These are phyloP conservation scores for Lochmaea capreae DNA, from an alignment of 2,888 invertebrate genomes.

Conservation along the genomic window DNA sequence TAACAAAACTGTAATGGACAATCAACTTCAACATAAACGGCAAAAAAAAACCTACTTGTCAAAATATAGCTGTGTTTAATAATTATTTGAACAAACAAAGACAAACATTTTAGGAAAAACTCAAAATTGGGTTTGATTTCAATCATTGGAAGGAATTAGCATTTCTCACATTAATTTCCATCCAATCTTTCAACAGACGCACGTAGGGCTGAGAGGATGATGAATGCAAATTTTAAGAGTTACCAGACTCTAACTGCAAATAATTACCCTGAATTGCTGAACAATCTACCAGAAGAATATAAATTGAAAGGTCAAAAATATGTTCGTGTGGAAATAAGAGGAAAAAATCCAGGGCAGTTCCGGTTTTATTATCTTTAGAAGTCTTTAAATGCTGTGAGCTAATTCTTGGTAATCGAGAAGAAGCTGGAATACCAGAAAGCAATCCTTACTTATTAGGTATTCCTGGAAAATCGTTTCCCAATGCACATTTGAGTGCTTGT, in stretches of 20 bases:
- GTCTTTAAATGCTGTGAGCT: constrained; percentile 15
- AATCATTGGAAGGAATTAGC: constrained; percentile 18
- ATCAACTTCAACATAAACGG: constrained; percentile 30
- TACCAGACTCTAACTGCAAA: constrained; percentile 9
- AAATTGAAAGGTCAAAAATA: constrained; percentile 22
- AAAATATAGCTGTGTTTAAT: constrained; percentile 7
- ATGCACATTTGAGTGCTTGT: constrained; percentile 46
- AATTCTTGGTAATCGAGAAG: constrained; percentile 24
- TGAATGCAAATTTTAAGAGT: constrained; percentile 11
- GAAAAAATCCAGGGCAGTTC: constrained; percentile 5
- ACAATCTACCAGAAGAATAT: background rate
- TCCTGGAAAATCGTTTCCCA: constrained; percentile 7
- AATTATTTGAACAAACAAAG: constrained; percentile 13
- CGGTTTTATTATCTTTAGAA: constrained; percentile 21
- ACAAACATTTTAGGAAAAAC: background rate
- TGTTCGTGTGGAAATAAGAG: constrained; percentile 17
- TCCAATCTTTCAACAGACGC: constrained; percentile 31
- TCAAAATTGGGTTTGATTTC: background rate
- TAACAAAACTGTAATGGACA: constrained; percentile 34
- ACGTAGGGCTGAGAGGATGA: constrained; percentile 28
- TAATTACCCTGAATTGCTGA: constrained; percentile 5
- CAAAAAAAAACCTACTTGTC: constrained; percentile 31
- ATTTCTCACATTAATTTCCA: constrained; percentile 10
- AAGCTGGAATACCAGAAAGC: constrained; percentile 27
- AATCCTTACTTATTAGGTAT: constrained; percentile 38